Evolutionary conservation across 2,113 vertebrate genomes (phyloP).

Genomic region (Lathamus discolor): DNA sequence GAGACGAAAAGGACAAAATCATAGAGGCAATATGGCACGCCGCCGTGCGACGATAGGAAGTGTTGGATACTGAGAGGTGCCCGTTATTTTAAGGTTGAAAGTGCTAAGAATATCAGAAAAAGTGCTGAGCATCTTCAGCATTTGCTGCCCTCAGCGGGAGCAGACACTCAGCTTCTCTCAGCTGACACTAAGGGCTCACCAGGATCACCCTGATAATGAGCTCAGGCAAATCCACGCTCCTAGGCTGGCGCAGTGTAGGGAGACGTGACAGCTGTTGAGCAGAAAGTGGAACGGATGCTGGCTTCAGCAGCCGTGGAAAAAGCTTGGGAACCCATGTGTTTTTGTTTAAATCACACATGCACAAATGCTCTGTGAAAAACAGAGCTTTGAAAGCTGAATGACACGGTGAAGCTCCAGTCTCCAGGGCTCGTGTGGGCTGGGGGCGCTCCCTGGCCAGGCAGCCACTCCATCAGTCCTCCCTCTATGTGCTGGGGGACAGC

Average conservation of each 20-base stretch:
- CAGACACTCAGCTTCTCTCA: neutral
- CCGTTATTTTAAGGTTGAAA: neutral
- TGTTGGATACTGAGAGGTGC: neutral
- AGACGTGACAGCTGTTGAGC: neutral
- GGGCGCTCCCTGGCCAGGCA: fast-evolving
- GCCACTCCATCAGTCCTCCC: neutral
- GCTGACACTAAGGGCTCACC: neutral
- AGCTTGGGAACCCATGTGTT: neutral
- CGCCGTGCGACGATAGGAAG: fast-evolving
- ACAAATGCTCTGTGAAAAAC: neutral
- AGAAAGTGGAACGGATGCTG: neutral
- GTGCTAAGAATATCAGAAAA: neutral
- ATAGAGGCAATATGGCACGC: fast-evolving
- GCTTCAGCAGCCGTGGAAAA: neutral
- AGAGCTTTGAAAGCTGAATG: neutral
- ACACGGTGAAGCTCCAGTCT: fast-evolving
- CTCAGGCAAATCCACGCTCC: neutral
- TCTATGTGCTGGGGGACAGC: fast-evolving
- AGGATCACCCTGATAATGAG: neutral
- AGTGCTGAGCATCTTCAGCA: neutral
- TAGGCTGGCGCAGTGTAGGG: neutral
- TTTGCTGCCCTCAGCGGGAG: neutral
- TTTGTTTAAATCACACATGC: neutral
- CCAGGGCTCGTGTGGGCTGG: fast-evolving
- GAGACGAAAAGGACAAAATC: neutral